Evolutionary conservation across 1,140 invertebrate genomes (phyloP).

Genomic region (Zaprionus lachaisei): DNA sequence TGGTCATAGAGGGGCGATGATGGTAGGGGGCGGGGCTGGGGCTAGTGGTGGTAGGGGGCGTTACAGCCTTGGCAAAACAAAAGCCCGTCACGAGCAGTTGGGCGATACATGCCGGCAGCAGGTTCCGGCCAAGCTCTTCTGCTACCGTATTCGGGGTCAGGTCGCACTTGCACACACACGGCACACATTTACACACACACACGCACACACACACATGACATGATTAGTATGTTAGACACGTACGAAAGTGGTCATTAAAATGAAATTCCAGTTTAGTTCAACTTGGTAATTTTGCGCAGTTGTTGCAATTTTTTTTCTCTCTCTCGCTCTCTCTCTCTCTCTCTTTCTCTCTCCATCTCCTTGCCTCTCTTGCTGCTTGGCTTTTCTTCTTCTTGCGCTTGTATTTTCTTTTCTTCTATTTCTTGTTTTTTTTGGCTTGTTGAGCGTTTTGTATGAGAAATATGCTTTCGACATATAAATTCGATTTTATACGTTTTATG

Average conservation of each 20-base stretch:
- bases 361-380: conserved; percentile 11
- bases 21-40: conserved; percentile 12
- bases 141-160: conserved; percentile 35
- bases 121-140: conserved; percentile 4
- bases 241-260: conserved; percentile 84
- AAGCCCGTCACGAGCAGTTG: conserved; percentile 62
- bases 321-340: conserved; percentile 9
- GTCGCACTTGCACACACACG: conserved; percentile 36
- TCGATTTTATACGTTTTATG: conserved; percentile 81
- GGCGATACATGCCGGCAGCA: conserved; percentile 44
- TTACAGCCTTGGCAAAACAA: conserved; percentile 72
- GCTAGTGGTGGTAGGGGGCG: conserved; percentile 12
- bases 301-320: conserved; percentile 69
- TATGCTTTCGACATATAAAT: conserved; percentile 81
- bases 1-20: neutral
- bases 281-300: conserved; percentile 83
- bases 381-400: conserved; percentile 1
- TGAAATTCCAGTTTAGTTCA: conserved; percentile 81
- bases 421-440: conserved; percentile 26
- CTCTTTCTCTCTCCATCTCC: neutral
- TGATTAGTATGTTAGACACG: conserved; percentile 84
- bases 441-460: conserved; percentile 64
- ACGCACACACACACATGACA: conserved; percentile 59
- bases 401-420: conserved; percentile 9
- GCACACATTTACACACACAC: conserved; percentile 17